These are phyloP conservation scores for Gambelia wislizenii DNA, from an alignment of 2,797 vertebrate genomes.

Conservation along the genomic window DNA sequence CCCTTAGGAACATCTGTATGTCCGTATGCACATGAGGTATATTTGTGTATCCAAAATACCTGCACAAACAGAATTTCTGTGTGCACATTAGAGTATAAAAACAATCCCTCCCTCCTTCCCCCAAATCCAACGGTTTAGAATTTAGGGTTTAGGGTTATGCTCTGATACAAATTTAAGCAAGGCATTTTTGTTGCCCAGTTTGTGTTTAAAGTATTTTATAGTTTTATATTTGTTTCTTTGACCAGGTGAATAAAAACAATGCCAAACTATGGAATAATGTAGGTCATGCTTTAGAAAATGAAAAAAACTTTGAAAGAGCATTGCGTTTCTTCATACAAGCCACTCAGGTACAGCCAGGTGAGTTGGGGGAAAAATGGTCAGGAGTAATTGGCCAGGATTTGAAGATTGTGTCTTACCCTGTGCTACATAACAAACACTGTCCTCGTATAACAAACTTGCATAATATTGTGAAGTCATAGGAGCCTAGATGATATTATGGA, in stretches of 20 bases:
- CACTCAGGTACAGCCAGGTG: slow-evolving; percentile 96
- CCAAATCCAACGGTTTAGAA: neutral
- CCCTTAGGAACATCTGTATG: neutral
- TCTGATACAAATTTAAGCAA: neutral
- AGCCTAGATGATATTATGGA: neutral
- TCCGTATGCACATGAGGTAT: neutral
- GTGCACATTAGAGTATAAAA: neutral
- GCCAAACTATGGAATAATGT: slow-evolving; percentile 99
- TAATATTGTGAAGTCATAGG: neutral
- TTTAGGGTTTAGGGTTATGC: neutral
- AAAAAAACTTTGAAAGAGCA: slow-evolving; percentile 92
- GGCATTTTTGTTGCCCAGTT: neutral
- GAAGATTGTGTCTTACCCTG: neutral
- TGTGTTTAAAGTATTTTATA: slow-evolving; percentile 21
- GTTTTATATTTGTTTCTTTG: slow-evolving; percentile 15
- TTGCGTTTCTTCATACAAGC: slow-evolving; percentile 95
- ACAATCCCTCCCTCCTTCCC: neutral
- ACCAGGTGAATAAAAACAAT: slow-evolving; percentile 98
- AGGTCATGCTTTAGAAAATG: slow-evolving; percentile 96
- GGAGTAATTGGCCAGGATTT: neutral
- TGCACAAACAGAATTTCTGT: neutral
- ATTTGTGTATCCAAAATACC: no score
- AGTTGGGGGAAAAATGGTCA: slow-evolving; percentile 16
- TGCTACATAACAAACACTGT: neutral
- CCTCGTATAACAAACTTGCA: neutral